Base-by-base conservation (phyloP, 1,140 invertebrate genomes). In the Halesus radiatus region DNA sequence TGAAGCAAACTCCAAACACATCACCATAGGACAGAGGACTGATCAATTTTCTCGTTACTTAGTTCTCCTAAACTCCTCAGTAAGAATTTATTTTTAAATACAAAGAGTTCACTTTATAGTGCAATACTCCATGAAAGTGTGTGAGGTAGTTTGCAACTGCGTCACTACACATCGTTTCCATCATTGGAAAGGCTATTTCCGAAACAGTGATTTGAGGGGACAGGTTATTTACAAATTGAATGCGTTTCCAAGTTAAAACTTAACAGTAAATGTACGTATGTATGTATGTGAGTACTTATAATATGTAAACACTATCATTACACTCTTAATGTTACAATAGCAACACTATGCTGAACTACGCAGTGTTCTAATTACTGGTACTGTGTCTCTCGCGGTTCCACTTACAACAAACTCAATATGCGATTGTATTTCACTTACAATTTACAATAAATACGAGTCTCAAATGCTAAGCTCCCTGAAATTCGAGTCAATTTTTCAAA, bases 381-480 rank as follows among this genome's bases (percentile, higher is more conserved):
- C 78, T 78, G 37, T 78, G 73, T 78, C 73, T 76, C 77, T 70
- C 81, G 75, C 80, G 62, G 73, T 82, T 78, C 72, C 80, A 73
- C 70, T 56, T 58, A 77, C 74, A 70, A 79, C 58, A 58, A 70
- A 13, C 68, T 45, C 23, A 78, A 80, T 62, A 74, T 77, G n/a
- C 53, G 50, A 72, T 74, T 80, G 74, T 82, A 75, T 78, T 80
- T 75, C 81, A 75, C 79, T 78, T 79, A 79, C 73, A 83, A 76
- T 83, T 80, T 81, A 78, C 78, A 79, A 79, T 83, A 83, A 83
- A 83, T 83, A 83, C 79, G 76, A 83, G 82, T 83, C 82, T 83
- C 82, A 79, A 79, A 76, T 76, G 82, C 79, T 83, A 83, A 83
- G 82, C 82, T 83, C 82, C 80, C 82, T 68, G 76, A 81, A 80